A percentile compares a stretch with the other conserved stretches of the same genome.
Conservation (phyloP, 2,113 vertebrate species). For the Apteryx owenii region DNA sequence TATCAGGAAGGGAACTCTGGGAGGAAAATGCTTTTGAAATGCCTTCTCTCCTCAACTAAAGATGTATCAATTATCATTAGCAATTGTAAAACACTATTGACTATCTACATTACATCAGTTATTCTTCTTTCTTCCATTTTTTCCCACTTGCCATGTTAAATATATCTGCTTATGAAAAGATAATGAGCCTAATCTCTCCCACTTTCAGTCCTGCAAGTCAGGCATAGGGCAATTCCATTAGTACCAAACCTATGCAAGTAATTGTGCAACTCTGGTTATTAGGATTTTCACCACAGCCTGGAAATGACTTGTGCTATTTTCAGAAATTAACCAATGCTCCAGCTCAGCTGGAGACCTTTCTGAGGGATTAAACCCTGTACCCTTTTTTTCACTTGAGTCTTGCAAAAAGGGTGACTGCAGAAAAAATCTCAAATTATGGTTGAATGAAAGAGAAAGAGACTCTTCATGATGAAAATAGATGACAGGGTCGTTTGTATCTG, state of each 20-base stretch:
- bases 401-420: neutral
- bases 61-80: neutral
- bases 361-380: neutral
- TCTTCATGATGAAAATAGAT: neutral
- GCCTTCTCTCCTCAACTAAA: neutral
- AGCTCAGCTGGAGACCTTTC: neutral
- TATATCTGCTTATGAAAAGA: neutral
- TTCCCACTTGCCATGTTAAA: neutral
- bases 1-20: neutral
- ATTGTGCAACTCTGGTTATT: neutral
- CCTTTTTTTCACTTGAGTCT: neutral
- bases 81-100: slow-evolving; percentile 19
- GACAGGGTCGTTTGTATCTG: neutral
- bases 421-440: neutral
- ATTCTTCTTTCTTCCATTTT: slow-evolving; percentile 2
- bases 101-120: neutral
- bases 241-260: neutral
- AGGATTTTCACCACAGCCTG: neutral
- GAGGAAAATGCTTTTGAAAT: neutral
- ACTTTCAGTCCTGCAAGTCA: neutral
- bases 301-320: neutral
- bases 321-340: neutral
- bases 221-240: neutral
- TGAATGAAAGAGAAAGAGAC: neutral
- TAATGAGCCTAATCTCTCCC: neutral